Evolutionary conservation across 2,888 invertebrate genomes (phyloP).

Genomic region (Agriopis aurantiaria): DNA sequence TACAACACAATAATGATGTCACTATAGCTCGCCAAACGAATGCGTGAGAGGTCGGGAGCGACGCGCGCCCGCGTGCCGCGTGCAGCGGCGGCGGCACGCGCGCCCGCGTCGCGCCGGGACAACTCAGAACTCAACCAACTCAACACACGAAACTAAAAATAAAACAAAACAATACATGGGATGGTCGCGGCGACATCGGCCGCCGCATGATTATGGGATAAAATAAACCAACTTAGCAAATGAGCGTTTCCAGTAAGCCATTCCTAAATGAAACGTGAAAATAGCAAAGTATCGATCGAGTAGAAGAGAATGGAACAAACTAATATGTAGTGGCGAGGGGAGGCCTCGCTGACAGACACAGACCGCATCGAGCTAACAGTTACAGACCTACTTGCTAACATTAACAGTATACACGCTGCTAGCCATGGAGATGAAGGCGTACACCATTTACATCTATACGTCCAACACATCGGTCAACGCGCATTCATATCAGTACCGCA

Average conservation of each 20-base stretch:
- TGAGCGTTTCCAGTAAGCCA: constrained; percentile 83
- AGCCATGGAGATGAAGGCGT: constrained; percentile 84
- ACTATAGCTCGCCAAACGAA: constrained; percentile 85
- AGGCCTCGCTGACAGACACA: constrained; percentile 77
- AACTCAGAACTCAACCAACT: constrained; percentile 61
- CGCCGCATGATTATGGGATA: constrained; percentile 61
- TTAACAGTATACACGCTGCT: constrained; percentile 77
- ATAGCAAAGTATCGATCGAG: constrained; percentile 77
- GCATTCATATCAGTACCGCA: constrained; percentile 84
- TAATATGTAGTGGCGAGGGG: constrained; percentile 78
- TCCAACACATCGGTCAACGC: constrained; percentile 82
- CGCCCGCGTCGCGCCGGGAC: constrained; percentile 65
- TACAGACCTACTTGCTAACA: constrained; percentile 83
- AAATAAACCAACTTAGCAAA: constrained; percentile 80
- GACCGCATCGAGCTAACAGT: constrained; percentile 82
- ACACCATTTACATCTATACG: constrained; percentile 80
- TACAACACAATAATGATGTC: constrained; percentile 91
- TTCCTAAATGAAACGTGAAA: constrained; percentile 83
- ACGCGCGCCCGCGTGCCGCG: constrained; percentile 58
- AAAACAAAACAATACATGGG: constrained; percentile 73
- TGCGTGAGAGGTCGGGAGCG: constrained; percentile 72
- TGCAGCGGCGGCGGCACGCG: constrained; percentile 48
- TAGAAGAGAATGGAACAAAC: constrained; percentile 80
- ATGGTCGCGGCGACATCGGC: constrained; percentile 59
- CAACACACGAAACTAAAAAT: constrained; percentile 79